These are phyloP conservation scores for Struthio camelus DNA, from an alignment of 2,113 vertebrate genomes.

Conservation along the genomic window DNA sequence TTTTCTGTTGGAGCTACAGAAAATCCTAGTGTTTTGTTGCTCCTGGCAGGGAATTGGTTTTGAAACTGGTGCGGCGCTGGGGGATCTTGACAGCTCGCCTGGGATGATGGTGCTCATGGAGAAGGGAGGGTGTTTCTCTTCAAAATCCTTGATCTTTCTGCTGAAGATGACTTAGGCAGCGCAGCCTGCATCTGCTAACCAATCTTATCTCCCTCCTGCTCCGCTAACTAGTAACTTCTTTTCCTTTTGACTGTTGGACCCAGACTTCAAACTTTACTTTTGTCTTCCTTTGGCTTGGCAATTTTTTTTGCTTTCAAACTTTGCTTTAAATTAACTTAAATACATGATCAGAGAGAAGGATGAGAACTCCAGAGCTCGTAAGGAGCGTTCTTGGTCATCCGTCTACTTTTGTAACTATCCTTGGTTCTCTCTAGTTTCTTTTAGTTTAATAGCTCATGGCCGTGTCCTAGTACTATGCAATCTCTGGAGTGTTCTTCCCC, in stretches of 20 bases:
- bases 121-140: background rate
- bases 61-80: too few species aligned
- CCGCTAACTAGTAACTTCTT: background rate
- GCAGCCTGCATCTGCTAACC: background rate
- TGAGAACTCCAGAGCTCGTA: accelerated
- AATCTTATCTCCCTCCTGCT: background rate
- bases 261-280: background rate
- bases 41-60: accelerated
- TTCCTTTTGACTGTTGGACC: background rate
- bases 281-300: background rate
- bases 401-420: background rate
- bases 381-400: background rate
- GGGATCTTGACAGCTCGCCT: background rate
- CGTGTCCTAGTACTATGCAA: accelerated
- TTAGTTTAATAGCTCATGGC: background rate
- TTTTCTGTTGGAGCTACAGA: background rate
- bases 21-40: accelerated
- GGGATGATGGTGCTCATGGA: background rate
- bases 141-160: background rate
- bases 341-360: accelerated
- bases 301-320: background rate
- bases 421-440: background rate
- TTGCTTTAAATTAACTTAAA: background rate
- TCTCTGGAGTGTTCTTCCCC: background rate
- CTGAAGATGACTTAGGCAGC: background rate